Evolutionary conservation across 2,113 vertebrate species (phyloP), one percentile per base, ranked within the genome.

Genomic region (Callipepla squamata): DNA sequence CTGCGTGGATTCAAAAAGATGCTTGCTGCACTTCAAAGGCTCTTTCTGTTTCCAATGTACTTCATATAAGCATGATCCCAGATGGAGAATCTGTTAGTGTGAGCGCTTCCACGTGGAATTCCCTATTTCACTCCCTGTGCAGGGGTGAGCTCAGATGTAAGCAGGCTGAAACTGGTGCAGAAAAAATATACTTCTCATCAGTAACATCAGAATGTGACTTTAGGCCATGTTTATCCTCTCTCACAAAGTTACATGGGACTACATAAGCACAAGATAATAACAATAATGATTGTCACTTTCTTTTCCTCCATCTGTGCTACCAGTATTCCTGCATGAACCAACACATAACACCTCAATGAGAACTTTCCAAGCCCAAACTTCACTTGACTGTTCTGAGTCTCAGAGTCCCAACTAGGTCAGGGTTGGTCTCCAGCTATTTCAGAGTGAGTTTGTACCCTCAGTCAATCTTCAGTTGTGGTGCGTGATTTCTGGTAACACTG

Each of bases 371-470:
- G 68, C 82, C 32, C 61, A 63, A 17, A 47, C 12, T 77, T 50
- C 1, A 1, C 87, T 17, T 59, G 22, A 50, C 68, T 70, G 30
- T 55, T 81, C 40, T 45, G 65, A 75, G 51, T 40, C 74, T 69
- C 89, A 90, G 65, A 75, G 51, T 40, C 74, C 73, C 89, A 90
- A 3, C 62, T 7, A 76, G 86, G 77, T 81, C 77, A 93, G 74
- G 21, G 21, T 1, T 45, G 34, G 12, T 84, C 81, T 89, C 57
- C 38, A 75, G 13, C 47, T 57, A 20, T 65, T 93, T 65, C 58
- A 65, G 73, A 0, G 0, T 38, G 61, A 84, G 36, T 82, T 88
- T 84, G 86, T 87, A 80, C 48, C 59, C 82, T 55, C 3, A 0
- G 63, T 47, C 73, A 84, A 67, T 51, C 89, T 62, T 68, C 86